A percentile compares a stretch with the other conserved stretches of the same genome.
Conservation (phyloP, 2,113 vertebrate species). For the Microcebus tavaratra region DNA sequence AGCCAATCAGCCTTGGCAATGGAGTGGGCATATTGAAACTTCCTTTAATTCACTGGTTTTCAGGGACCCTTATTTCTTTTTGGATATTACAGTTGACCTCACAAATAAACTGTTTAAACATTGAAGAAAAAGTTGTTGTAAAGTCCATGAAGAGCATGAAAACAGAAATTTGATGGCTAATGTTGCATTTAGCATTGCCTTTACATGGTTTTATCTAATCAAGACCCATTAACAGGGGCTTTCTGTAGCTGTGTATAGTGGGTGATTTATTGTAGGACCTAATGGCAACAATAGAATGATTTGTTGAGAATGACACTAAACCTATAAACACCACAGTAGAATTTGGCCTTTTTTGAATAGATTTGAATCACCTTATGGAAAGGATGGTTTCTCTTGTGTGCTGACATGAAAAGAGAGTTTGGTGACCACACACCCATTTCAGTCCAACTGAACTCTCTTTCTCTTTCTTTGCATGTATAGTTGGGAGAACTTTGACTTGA, state of each 20-base stretch:
- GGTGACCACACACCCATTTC: neutral
- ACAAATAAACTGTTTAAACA: neutral
- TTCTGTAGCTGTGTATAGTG: neutral
- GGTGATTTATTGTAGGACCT: neutral
- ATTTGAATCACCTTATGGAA: neutral
- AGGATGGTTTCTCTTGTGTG: neutral
- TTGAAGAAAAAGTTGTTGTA: neutral
- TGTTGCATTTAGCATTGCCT: neutral
- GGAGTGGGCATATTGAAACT: neutral
- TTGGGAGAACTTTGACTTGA: neutral
- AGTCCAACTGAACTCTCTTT: neutral
- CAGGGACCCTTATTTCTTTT: neutral
- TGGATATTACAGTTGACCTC: neutral
- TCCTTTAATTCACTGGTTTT: neutral
- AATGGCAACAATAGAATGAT: neutral
- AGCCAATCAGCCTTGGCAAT: neutral
- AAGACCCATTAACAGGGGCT: neutral
- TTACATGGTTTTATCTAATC: neutral
- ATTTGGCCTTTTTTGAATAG: neutral
- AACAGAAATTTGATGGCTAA: neutral
- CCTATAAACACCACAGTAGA: neutral
- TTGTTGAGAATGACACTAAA: conserved; percentile 17
- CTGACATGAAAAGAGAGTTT: neutral
- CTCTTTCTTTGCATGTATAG: neutral
- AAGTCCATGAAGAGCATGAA: neutral